A percentile compares a stretch with the other conserved stretches of the same genome.
phyloP scores from a whole-genome alignment of 2,888 invertebrate genomes.

The Micoletzkya japonica region DNA sequence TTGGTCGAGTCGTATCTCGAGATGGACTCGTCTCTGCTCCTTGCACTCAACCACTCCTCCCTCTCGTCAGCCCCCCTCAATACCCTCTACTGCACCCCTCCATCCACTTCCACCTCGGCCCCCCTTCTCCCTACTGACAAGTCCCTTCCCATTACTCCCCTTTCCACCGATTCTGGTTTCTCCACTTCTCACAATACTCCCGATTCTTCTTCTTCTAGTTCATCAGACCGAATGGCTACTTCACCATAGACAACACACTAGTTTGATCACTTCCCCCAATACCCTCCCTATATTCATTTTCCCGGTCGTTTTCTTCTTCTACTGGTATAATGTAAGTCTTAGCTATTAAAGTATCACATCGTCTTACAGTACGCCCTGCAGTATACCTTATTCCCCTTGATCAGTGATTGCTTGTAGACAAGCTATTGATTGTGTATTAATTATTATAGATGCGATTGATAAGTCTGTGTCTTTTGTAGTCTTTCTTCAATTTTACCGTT shows the following conservation, averaged over 20 bases:
- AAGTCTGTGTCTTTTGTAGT: too few relatives aligned
- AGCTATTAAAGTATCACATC: too few relatives aligned
- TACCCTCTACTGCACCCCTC: neutral
- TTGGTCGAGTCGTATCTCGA: neutral
- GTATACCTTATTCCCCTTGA: too few relatives aligned
- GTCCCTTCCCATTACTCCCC: neutral
- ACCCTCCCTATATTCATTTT: neutral
- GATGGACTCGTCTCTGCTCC: neutral
- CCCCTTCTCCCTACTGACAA: neutral
- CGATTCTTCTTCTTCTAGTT: neutral
- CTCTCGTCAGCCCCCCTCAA: neutral
- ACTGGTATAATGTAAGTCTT: too few relatives aligned
- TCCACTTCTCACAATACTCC: neutral
- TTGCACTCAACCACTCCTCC: neutral
- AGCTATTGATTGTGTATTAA: too few relatives aligned
- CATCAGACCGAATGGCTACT: too few relatives aligned
- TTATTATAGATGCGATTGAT: too few relatives aligned
- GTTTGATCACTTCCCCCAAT: neutral
- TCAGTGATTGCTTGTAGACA: too few relatives aligned
- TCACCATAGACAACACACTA: neutral
- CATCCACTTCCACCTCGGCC: neutral
- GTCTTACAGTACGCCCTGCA: too few relatives aligned
- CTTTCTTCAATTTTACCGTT: too few relatives aligned
- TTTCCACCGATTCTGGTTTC: neutral
- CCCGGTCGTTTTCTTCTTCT: neutral